Evolutionary conservation across 2,888 invertebrate genomes (phyloP).

Genomic region (Philonicus albiceps): DNA sequence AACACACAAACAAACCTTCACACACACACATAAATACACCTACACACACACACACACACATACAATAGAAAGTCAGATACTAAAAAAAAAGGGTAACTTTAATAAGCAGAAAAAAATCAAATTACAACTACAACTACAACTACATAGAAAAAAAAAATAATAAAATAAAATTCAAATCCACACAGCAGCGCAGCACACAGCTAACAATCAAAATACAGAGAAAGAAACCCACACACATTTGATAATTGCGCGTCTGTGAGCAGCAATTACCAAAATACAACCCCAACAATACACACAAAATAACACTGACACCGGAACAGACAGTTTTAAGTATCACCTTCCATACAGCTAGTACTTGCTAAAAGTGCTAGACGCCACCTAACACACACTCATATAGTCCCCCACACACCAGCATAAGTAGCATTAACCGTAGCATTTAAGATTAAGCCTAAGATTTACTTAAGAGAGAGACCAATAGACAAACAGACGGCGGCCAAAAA

Average conservation of each 20-base stretch:
- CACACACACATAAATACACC: neutral
- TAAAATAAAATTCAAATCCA: neutral
- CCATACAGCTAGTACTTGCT: slow-evolving; percentile 62
- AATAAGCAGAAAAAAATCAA: neutral
- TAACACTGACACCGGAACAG: slow-evolving; percentile 65
- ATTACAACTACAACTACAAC: slow-evolving; percentile 1
- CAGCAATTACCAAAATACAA: slow-evolving; percentile 57
- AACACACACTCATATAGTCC: slow-evolving; percentile 39
- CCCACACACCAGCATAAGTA: slow-evolving; percentile 39
- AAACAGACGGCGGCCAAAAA: too few relatives aligned
- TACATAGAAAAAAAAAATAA: neutral
- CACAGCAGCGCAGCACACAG: neutral
- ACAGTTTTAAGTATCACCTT: slow-evolving; percentile 63
- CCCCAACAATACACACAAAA: slow-evolving; percentile 55
- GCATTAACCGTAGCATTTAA: slow-evolving; percentile 32
- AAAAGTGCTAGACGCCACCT: slow-evolving; percentile 47
- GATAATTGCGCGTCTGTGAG: slow-evolving; percentile 40
- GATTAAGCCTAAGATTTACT: too few relatives aligned
- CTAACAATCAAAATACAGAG: neutral
- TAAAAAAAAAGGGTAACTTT: neutral
- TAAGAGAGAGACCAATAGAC: too few relatives aligned
- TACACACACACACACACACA: neutral
- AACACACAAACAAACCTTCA: too few relatives aligned
- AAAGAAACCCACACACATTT: neutral
- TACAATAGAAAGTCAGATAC: neutral